Evolutionary conservation across 1,140 invertebrate genomes (phyloP).

Genomic region (Atta colombica): DNA sequence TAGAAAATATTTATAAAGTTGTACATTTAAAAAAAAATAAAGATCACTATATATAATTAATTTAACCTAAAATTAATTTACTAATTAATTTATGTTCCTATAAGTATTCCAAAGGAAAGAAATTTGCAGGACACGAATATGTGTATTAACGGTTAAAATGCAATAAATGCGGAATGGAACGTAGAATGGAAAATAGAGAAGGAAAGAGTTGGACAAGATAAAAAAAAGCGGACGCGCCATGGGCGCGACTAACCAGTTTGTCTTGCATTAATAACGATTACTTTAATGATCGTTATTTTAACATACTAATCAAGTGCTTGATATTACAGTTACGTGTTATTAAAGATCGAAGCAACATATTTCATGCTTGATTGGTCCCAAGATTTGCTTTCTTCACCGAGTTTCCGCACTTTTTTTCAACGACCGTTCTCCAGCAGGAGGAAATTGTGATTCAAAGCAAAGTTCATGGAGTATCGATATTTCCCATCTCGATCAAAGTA

Average conservation of each 20-base stretch:
- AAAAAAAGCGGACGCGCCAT: background rate
- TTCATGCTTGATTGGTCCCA: background rate
- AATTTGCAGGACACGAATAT: too few relatives aligned
- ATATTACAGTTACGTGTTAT: background rate
- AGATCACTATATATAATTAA: too few relatives aligned
- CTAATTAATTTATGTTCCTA: too few relatives aligned
- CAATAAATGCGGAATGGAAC: background rate
- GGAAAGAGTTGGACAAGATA: background rate
- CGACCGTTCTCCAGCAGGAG: background rate
- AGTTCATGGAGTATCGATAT: conserved; percentile 10
- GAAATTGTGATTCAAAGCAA: background rate
- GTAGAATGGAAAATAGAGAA: background rate
- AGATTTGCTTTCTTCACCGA: background rate
- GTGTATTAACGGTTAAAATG: background rate
- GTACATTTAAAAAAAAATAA: too few relatives aligned
- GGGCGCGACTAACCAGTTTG: background rate
- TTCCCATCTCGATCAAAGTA: background rate
- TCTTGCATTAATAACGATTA: background rate
- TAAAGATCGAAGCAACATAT: background rate
- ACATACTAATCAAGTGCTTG: background rate
- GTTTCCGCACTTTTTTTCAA: background rate
- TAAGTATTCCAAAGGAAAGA: too few relatives aligned
- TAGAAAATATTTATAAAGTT: too few relatives aligned
- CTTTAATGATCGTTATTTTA: background rate
- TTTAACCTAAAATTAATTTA: too few relatives aligned